Base-by-base conservation (phyloP, 1,140 invertebrate genomes). In the Bacillus rossius region DNA sequence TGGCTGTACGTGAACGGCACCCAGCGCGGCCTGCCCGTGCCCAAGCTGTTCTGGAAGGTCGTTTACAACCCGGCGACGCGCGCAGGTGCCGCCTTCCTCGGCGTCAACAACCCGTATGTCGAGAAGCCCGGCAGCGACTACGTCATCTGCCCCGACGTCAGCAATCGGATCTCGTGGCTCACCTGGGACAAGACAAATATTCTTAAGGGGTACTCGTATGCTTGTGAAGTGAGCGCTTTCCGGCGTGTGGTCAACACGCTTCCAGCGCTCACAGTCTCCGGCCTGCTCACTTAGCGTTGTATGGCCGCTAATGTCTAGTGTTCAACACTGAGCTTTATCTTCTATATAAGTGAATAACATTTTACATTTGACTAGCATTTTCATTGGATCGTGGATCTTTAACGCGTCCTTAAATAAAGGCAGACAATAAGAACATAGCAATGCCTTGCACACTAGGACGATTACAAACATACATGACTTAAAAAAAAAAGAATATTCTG, bases 71-170 rank as follows among this genome's bases (percentile, higher is more conserved):
- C 74, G 13, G 55, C 63, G 7, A 71, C 66, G 2, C 74, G 76
- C 42, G 64, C 69, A 2, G 83, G 79, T 1, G 78, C 80, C 1
- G 84, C 79, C 2, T 79, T 86, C 57, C 66, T 87, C 2, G 79
- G 81, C 22, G 72, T 84, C n/a, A 87, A 87, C 67, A 84, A 87
- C 70, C 83, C 83, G 0, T 81, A 83, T 63, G 65, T 71, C 0
- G 65, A 25, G 17, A 43, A 41, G n/a, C 52, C 22, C 8, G 10
- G 37, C 13, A 40, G 17, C 17, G 34, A 54, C 23, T 54, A 54
- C 20, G 1, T 41, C 16, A 43, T 54, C 17, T 54, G 52, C 23
- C 16, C n/a, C 2, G 79, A 84, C 69, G 69, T 79, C 2, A 79
- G 78, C 42, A 65, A 71, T 17, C 71, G 73, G 60, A 76, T 82